Evolutionary conservation across 2,797 vertebrate species (phyloP), one percentile per base, ranked within the genome.

Genomic region (Lates japonicus): DNA sequence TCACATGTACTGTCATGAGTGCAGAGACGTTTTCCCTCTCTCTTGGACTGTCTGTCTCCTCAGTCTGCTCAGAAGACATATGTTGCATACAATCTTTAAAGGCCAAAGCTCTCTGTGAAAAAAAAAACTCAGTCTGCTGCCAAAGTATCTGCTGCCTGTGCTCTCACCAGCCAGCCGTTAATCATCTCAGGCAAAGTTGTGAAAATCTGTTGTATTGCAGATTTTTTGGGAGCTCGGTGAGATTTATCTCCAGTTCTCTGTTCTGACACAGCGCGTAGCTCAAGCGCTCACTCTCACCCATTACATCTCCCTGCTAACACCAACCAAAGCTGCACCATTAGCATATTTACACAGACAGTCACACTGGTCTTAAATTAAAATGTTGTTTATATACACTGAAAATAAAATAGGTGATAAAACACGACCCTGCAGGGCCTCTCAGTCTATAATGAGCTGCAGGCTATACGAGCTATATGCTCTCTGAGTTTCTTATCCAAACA

Each of bases 321-420:
- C 39, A 44, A 70, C 78, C 17, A 31, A 63, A 62, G 29, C 72
- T 55, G 60, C 42, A 33, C 25, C 65, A 33, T 83, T 63, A 65
- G 76, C 35, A 49, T 88, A 81, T 87, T 89, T 82, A 82, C 72
- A 12, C 59, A 57, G 76, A 78, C 72, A 52, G 55, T 76, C 70
- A 31, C 63, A 54, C 52, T 44, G 75, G 57, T 72, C 82, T 69
- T 91, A 91, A 92, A 91, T 92, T 84, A 83, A 89, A 84, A 63
- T 70, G 55, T 54, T 83, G 70, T 84, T 86, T 84, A 78, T 86
- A 88, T 82, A 86, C 79, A 82, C 70, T 80, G 78, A 88, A 74
- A 84, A 83, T 89, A 77, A 89, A 93, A 89, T 75, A 8, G 85
- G 70, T 78, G 88, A 87, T 93, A 92, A 93, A 93, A 90, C 72